Evolutionary conservation across 1,140 invertebrate species (phyloP).

Genomic region (Zaprionus davidi): DNA sequence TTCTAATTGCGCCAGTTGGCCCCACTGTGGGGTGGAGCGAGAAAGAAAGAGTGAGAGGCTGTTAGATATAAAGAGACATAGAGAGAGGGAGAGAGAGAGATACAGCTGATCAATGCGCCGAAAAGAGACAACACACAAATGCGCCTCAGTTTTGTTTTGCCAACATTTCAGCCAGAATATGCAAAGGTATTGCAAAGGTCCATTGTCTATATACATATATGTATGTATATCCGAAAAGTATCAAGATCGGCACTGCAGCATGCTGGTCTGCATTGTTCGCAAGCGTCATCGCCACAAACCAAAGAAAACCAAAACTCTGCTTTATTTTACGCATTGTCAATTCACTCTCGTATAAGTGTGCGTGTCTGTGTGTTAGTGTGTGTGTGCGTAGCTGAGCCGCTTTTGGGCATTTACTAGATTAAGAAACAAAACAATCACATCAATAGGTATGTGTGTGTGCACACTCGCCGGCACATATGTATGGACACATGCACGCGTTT

Average conservation of each 20-base stretch:
- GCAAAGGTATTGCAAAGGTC: slow-evolving; percentile 48
- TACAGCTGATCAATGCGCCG: slow-evolving; percentile 1
- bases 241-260: slow-evolving; percentile 49
- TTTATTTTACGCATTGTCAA: slow-evolving; percentile 37
- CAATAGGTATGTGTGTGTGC: slow-evolving; percentile 1
- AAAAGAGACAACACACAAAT: neutral
- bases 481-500: slow-evolving; percentile 24
- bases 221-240: slow-evolving; percentile 28
- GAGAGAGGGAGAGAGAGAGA: neutral
- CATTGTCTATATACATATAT: slow-evolving; percentile 19
- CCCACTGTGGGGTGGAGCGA: slow-evolving; percentile 20
- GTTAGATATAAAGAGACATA: neutral
- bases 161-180: slow-evolving; percentile 56
- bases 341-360: slow-evolving; percentile 38
- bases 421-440: slow-evolving; percentile 54
- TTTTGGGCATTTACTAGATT: slow-evolving; percentile 82
- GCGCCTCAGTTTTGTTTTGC: slow-evolving; percentile 62
- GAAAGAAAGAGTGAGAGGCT: neutral
- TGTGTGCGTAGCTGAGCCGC: slow-evolving; percentile 59
- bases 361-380: slow-evolving; percentile 4
- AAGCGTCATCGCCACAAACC: slow-evolving; percentile 43
- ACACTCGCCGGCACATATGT: slow-evolving; percentile 2
- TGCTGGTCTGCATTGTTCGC: slow-evolving; percentile 9
- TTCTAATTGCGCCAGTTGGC: slow-evolving; percentile 60
- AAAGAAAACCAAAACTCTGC: slow-evolving; percentile 45